Evolutionary conservation across 2,113 vertebrate genomes (phyloP).

Genomic region (Sylvia atricapilla): DNA sequence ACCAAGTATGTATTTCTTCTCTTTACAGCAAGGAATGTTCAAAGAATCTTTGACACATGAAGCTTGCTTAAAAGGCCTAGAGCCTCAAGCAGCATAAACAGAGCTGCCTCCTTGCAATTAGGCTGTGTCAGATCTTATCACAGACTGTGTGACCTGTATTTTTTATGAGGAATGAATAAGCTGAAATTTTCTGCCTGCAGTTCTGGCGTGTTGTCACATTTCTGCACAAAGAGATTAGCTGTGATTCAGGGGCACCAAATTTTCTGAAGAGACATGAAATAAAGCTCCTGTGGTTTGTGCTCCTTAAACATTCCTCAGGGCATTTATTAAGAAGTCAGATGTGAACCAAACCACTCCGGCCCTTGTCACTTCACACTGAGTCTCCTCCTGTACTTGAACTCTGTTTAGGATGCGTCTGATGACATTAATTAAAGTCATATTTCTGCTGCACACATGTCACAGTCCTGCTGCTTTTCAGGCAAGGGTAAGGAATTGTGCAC

Average conservation of each 20-base stretch:
- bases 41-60: background rate
- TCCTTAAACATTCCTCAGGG: background rate
- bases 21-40: background rate
- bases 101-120: background rate
- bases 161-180: background rate
- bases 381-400: background rate
- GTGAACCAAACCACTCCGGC: background rate
- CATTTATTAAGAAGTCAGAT: background rate
- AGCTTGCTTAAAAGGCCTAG: background rate
- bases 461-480: background rate
- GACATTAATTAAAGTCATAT: background rate
- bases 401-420: background rate
- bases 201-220: background rate
- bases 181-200: background rate
- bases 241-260: background rate
- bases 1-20: background rate
- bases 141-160: background rate
- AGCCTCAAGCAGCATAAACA: background rate
- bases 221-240: background rate
- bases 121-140: background rate
- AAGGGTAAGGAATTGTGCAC: background rate
- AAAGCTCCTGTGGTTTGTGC: background rate
- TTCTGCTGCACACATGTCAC: background rate
- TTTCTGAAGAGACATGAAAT: background rate
- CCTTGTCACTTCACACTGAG: background rate